Evolutionary conservation across 1,140 invertebrate species (phyloP).

Genomic region (Aphis gossypii): DNA sequence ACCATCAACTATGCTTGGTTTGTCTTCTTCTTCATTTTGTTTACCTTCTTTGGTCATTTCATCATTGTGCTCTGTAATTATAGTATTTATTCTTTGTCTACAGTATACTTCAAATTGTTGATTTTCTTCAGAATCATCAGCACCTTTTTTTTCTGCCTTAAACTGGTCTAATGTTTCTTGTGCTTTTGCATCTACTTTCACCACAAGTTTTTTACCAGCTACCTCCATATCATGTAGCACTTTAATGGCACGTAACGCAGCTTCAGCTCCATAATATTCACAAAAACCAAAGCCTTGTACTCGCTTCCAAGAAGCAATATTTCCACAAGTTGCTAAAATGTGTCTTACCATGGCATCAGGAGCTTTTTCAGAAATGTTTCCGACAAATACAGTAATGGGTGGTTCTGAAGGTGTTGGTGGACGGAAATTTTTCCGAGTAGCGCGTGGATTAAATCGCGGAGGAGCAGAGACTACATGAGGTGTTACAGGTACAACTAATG

Average conservation of each 20-base stretch:
- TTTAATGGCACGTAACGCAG: constrained; percentile 90
- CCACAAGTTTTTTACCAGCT: constrained; percentile 91
- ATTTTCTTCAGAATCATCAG: constrained; percentile 47
- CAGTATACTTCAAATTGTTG: constrained; percentile 51
- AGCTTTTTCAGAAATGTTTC: constrained; percentile 95
- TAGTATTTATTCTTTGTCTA: constrained; percentile 36
- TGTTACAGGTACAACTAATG: constrained; percentile 39
- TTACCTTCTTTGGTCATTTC: constrained; percentile 49
- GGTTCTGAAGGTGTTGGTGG: constrained; percentile 69
- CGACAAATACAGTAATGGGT: constrained; percentile 96
- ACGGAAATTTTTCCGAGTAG: constrained; percentile 31
- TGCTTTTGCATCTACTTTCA: constrained; percentile 98
- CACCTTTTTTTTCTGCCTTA: constrained; percentile 67
- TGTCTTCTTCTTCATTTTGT: constrained; percentile 41
- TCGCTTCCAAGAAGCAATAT: constrained; percentile 95
- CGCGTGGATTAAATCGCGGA: constrained; percentile 46
- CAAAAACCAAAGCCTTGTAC: constrained; percentile 98
- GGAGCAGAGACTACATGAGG: constrained; percentile 54
- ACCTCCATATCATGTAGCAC: constrained; percentile 93
- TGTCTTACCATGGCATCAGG: constrained; percentile 94
- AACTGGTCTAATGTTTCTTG: constrained; percentile 93
- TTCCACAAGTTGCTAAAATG: constrained; percentile 88
- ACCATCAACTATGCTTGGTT: constrained; percentile 47
- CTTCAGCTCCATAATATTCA: constrained; percentile 93
- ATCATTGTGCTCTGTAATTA: constrained; percentile 52